Evolutionary conservation across 2,113 vertebrate species (phyloP), one percentile per base, ranked within the genome.

Genomic region (Petrocephalus zakoni): DNA sequence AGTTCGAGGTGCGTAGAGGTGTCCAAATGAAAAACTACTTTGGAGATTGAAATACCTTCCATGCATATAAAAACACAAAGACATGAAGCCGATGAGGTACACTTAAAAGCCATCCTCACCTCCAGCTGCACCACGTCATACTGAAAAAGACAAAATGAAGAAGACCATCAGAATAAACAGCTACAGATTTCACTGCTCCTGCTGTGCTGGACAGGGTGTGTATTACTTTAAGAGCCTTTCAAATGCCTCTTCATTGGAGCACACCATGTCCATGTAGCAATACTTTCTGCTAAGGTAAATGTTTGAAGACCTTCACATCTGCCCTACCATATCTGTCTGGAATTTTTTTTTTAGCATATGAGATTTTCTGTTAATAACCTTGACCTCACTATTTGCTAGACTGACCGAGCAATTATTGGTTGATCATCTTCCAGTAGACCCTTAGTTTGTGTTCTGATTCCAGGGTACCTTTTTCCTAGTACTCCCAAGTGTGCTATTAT

Each of bases 81-180:
- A 13, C 46, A 29, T 84, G 19, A 84, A 49, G 21, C 11, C 0
- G 9, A 84, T 8, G 22, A 25, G 13, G 11, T 34, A n/a, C 49
- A 5, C 7, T 55, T 86, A 55, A 86, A 8, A 56, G 1, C 5
- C 85, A 17, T 64, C 34, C 93, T 93, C 93, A 95, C 94, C 94
- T 93, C 47, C 53, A 95, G 81, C 88, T 88, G 85, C 13, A 94
- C 92, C 21, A 53, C 25, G 2, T 90, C 85, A 51, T 93, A 95
- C 94, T 95, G 92, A 37, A 90, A 91, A 88, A 86, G 61, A 88
- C 47, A 47, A 87, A 68, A 87, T 2, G 10, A 25, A 87, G 19
- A 55, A 2, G 61, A 61, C 2, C 6, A 46, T 46, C 34, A 58
- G 17, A 2, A 37, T 19, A 13, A 37, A 8, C 52, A 29, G 29